Percentiles rank a stretch among this genome's conserved stretches.
Conservation (phyloP, 2,797 vertebrate genomes). For the Onychomys arenicola region DNA sequence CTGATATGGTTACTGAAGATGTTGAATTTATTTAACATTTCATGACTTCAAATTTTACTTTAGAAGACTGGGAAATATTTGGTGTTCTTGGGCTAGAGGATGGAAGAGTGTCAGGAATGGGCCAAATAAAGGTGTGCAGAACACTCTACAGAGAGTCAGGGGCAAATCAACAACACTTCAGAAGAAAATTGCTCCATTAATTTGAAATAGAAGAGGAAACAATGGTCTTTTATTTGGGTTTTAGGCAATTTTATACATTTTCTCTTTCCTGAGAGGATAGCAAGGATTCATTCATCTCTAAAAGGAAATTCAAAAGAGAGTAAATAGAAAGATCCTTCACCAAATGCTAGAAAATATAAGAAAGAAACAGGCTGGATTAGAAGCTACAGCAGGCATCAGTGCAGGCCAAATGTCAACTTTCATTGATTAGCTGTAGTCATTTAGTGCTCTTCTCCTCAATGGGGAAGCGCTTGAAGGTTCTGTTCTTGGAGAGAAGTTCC, state of each 20-base stretch:
- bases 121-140: background rate
- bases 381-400: background rate
- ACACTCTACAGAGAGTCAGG: background rate
- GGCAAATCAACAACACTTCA: background rate
- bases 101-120: background rate
- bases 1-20: background rate
- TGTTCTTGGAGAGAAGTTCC: background rate
- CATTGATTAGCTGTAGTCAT: background rate
- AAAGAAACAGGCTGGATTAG: background rate
- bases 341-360: background rate
- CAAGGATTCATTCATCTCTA: background rate
- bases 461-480: background rate
- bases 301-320: background rate
- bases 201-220: background rate
- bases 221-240: background rate
- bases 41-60: slow-evolving; percentile 16
- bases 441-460: background rate
- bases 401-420: background rate
- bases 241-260: background rate
- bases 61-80: background rate
- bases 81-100: background rate
- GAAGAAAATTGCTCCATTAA: background rate
- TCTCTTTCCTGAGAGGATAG: background rate
- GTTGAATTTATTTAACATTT: background rate
- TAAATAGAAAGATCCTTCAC: background rate